These are phyloP conservation scores for Sinhomidia bicolor DNA, from an alignment of 2,888 invertebrate genomes.

Conservation along the genomic window DNA sequence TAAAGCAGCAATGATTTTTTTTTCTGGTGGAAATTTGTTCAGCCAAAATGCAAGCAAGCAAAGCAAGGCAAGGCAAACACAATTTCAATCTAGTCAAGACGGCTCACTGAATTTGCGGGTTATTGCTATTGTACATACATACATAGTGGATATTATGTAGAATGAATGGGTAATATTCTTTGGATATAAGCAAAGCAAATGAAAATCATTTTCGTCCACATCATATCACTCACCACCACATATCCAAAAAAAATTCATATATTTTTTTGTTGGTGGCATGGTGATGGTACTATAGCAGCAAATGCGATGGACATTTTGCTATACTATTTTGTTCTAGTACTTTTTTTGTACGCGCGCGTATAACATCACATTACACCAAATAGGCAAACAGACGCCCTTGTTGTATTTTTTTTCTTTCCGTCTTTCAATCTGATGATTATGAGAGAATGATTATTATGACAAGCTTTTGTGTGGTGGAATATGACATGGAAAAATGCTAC, in stretches of 20 bases:
- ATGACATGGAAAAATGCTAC: not conserved
- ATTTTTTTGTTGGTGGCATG: not conserved
- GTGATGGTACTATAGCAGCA: no score
- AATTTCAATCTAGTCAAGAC: conserved; percentile 5
- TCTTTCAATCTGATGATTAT: not conserved
- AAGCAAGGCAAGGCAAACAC: conserved; percentile 49
- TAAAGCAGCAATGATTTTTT: not conserved
- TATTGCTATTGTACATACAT: conserved; percentile 51
- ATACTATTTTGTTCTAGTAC: not conserved
- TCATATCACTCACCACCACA: conserved; percentile 29
- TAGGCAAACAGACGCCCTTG: not conserved
- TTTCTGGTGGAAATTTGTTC: conserved; percentile 12
- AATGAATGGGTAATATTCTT: no score
- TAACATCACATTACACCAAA: not conserved
- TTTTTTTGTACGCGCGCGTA: no score
- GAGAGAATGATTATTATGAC: not conserved
- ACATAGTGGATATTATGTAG: no score
- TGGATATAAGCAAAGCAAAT: no score
- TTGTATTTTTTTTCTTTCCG: no score
- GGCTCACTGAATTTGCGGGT: conserved; percentile 43
- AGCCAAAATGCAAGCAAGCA: conserved; percentile 45
- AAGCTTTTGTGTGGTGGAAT: not conserved
- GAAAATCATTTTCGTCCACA: conserved; percentile 58
- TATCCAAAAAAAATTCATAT: not conserved
- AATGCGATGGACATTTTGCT: conserved; percentile 6